Conservation (phyloP, 2,888 invertebrate species). For the Andrena chrysosceles region DNA sequence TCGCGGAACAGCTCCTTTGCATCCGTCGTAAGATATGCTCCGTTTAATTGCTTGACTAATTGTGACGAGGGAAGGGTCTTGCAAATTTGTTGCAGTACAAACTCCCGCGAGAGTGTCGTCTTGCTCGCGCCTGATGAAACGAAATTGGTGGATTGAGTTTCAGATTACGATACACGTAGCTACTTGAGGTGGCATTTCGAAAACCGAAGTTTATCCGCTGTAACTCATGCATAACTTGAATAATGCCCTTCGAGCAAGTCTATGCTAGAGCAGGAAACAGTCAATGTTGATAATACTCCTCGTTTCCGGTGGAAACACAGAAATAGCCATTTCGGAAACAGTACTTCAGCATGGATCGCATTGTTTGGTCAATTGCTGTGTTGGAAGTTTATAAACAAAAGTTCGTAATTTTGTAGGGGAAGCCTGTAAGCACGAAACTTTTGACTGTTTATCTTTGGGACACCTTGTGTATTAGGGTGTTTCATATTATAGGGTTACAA, state of each 20-base stretch:
- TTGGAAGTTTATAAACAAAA: too few species aligned
- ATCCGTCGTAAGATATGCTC: neutral
- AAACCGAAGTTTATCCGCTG: too few species aligned
- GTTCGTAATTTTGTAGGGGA: neutral
- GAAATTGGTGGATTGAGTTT: constrained; percentile 35
- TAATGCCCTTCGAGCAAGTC: neutral
- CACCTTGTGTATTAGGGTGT: neutral
- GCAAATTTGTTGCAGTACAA: constrained; percentile 66
- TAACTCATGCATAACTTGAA: too few species aligned
- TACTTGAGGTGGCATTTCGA: neutral
- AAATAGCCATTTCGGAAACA: too few species aligned
- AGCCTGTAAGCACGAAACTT: too few species aligned
- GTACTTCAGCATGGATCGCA: too few species aligned
- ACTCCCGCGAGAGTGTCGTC: constrained; percentile 35
- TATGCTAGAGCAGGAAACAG: neutral
- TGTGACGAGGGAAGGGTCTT: constrained; percentile 50
- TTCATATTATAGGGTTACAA: too few species aligned
- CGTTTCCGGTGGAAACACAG: neutral
- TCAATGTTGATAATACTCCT: neutral
- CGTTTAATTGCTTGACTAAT: constrained; percentile 71
- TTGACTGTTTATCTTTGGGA: neutral
- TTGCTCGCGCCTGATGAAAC: constrained; percentile 4
- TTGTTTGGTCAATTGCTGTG: too few species aligned
- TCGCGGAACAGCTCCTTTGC: neutral
- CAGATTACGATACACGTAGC: constrained; percentile 9